Base-by-base conservation (phyloP, 2,888 invertebrate species). In the Ochropleura plecta region DNA sequence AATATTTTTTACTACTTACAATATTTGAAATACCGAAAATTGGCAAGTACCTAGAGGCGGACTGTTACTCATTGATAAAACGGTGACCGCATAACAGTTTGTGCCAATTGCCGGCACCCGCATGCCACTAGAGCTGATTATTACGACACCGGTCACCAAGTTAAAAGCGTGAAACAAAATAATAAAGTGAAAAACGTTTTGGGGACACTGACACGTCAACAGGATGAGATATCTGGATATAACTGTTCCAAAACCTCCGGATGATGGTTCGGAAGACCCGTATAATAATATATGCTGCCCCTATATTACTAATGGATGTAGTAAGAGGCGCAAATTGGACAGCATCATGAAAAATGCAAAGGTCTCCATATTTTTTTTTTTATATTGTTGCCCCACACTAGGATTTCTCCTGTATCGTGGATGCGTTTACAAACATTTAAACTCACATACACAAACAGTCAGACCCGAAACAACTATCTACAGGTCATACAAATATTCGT, bases 21-120 rank as follows among this genome's bases (percentile, higher is more conserved):
- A 44, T 68, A 79, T 78, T 78, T 75, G 67, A 69, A 78, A 75
- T 76, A 77, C 55, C 62, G 42, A 65, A 68, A 81, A 79, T 82
- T 83, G 79, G 81, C 80, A 76, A 82, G 74, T 73, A n/a, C 42
- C n/a, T 62, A 69, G 62, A 69, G 69, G 59, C 40, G 64, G 60
- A 75, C 63, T 78, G 86, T 85, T 85, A 83, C 81, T 79, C 84
- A 90, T 90, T 89, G 88, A 90, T 92, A 90, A 89, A 91, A 91
- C 83, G 76, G 88, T 90, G 88, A 90, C 89, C 89, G 81, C 90
- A 87, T 90, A 89, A 88, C 85, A 84, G 80, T 91, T 91, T 88
- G 86, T 85, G 89, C 87, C 91, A 92, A 92, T 92, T 91, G 88
- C 86, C 82, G 71, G 78, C 79, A 86, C 85, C 79, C 88, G 83